A percentile compares a stretch with the other conserved stretches of the same genome.
These are phyloP conservation scores for Himalopsyche tibetana DNA, from an alignment of 2,888 invertebrate genomes.

Conservation along the genomic window DNA sequence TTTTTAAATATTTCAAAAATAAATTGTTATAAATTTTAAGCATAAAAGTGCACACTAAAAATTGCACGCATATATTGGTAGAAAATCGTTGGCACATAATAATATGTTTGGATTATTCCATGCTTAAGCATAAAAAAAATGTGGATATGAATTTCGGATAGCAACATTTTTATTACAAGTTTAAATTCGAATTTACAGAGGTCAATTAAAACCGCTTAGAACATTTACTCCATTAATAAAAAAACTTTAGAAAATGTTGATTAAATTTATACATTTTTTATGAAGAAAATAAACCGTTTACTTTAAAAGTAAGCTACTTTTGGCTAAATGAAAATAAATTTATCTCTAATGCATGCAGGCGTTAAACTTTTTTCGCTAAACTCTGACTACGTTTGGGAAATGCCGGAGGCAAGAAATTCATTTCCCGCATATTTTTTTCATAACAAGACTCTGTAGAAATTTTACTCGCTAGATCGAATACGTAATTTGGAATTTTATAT, in stretches of 20 bases:
- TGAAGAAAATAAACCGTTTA: slow-evolving; percentile 6
- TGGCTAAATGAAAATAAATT: slow-evolving; percentile 31
- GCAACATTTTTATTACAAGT: no score
- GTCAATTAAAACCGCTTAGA: neutral
- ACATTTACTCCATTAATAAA: slow-evolving; percentile 22
- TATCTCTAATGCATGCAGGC: slow-evolving; percentile 27
- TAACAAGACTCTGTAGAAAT: slow-evolving; percentile 6
- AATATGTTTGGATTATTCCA: no score
- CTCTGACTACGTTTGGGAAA: neutral
- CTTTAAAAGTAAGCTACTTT: slow-evolving; percentile 15
- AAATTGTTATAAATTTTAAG: no score
- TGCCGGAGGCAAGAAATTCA: slow-evolving; percentile 45
- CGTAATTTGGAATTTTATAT: slow-evolving; percentile 21
- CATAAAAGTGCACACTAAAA: no score
- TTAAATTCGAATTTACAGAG: neutral
- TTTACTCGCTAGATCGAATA: slow-evolving; percentile 24
- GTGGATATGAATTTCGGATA: no score
- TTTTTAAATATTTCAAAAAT: no score
- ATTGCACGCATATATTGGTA: no score
- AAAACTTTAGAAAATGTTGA: neutral
- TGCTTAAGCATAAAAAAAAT: no score
- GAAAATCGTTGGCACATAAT: no score
- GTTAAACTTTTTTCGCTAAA: slow-evolving; percentile 16
- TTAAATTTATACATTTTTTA: slow-evolving; percentile 13
- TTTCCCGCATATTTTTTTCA: slow-evolving; percentile 49